A percentile compares a stretch with the other conserved stretches of the same genome.
These are phyloP conservation scores for Caenorhabditis sp. DNA, from an alignment of 2,888 invertebrate genomes.

Conservation along the genomic window DNA sequence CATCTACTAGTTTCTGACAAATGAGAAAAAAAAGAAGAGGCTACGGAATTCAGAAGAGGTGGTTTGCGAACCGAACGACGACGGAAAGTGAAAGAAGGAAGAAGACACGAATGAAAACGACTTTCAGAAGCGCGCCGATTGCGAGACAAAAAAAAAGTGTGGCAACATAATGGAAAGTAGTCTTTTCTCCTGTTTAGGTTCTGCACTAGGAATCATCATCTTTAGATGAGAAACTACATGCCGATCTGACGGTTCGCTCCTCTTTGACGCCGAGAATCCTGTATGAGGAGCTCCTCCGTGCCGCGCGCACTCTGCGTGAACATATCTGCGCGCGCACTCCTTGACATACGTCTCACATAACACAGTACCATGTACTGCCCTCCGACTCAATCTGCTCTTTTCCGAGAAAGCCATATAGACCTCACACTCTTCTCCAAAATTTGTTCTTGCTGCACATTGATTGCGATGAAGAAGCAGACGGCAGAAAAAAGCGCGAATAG, in stretches of 20 bases:
- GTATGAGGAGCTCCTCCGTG: conserved; percentile 23
- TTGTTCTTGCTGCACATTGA: conserved; percentile 34
- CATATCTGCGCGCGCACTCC: conserved; percentile 24
- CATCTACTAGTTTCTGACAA: conserved; percentile 42
- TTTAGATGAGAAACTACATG: not conserved
- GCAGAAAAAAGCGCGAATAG: conserved; percentile 48
- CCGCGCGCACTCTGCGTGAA: conserved; percentile 46
- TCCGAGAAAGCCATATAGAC: conserved; percentile 26
- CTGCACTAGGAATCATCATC: not conserved
- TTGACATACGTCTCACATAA: conserved; percentile 44
- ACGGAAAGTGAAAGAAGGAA: conserved; percentile 52
- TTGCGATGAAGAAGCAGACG: conserved; percentile 6
- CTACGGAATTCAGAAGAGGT: conserved; percentile 36
- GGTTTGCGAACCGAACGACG: conserved; percentile 51
- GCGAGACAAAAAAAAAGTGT: conserved; percentile 45
- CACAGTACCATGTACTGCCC: conserved; percentile 46
- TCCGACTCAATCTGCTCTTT: conserved; percentile 33
- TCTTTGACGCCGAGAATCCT: conserved; percentile 46
- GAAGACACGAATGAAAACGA: conserved; percentile 21
- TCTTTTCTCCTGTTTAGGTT: conserved; percentile 24
- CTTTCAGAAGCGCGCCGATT: conserved; percentile 29
- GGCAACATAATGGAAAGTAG: conserved; percentile 44
- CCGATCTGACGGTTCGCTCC: conserved; percentile 16
- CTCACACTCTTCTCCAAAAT: conserved; percentile 44
- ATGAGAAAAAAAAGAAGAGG: conserved; percentile 11